Percentiles rank a stretch among this genome's conserved stretches.
Evolutionary conservation across 2,797 vertebrate species (phyloP).

Genomic region (Poecilia wingei): DNA sequence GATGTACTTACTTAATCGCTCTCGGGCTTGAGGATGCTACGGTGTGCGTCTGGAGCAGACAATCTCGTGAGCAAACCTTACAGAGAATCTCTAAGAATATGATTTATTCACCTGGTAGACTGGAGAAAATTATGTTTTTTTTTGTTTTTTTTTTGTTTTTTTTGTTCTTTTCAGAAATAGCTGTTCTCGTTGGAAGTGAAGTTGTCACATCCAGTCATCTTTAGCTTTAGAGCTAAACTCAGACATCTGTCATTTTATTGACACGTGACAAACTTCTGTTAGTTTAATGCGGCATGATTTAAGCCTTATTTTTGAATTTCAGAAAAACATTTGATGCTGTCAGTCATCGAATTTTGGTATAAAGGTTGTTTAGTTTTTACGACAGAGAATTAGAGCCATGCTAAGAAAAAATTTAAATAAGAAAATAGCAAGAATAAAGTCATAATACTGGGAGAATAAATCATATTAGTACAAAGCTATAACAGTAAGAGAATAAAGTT

Average conservation of each 20-base stretch:
- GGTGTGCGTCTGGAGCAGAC: constrained; percentile 86
- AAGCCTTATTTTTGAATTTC: background rate
- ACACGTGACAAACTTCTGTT: background rate
- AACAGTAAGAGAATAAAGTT: too few species aligned
- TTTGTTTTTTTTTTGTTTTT: background rate
- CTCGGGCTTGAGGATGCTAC: constrained; percentile 83
- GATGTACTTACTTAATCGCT: constrained; percentile 78
- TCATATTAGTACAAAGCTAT: too few species aligned
- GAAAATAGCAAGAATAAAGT: too few species aligned
- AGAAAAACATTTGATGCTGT: background rate
- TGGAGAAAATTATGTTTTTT: background rate
- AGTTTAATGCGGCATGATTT: background rate
- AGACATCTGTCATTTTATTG: background rate
- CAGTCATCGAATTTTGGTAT: background rate
- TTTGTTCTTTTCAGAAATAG: background rate
- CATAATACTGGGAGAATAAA: too few species aligned
- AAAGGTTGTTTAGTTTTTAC: background rate
- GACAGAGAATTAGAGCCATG: too few species aligned
- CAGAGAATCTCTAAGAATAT: background rate
- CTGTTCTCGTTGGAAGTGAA: background rate
- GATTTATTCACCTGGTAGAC: background rate
- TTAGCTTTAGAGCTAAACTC: background rate
- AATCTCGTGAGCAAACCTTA: constrained; percentile 75
- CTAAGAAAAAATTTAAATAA: too few species aligned
- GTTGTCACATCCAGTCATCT: background rate